phyloP scores from a whole-genome alignment of 2,113 vertebrate species.

The Protobothrops flavoviridis region DNA sequence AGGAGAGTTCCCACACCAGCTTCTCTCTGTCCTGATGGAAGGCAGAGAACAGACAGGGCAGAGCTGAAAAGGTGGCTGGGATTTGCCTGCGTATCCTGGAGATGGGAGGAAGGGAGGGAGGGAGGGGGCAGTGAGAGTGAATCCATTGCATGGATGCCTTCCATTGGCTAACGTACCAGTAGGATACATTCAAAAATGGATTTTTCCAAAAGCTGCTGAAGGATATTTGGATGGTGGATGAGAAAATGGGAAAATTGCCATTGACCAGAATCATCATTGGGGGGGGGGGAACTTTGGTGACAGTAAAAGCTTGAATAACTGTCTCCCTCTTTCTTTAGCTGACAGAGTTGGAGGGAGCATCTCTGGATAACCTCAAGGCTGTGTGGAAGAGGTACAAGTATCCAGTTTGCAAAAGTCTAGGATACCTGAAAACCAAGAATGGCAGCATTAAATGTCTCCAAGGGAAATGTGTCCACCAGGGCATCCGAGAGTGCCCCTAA shows the following conservation, averaged over 20 bases:
- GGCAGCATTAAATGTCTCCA: background rate
- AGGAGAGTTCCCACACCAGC: background rate
- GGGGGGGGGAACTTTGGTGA: background rate
- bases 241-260: background rate
- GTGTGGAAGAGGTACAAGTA: slow-evolving; percentile 45
- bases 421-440: slow-evolving; percentile 56
- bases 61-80: background rate
- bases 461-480: background rate
- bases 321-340: background rate
- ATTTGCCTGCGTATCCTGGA: background rate
- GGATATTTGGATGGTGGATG: background rate
- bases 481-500: background rate
- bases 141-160: background rate
- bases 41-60: background rate
- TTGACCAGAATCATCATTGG: background rate
- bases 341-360: background rate
- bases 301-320: background rate
- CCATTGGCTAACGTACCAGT: background rate
- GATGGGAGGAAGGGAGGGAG: background rate
- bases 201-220: background rate
- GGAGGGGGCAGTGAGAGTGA: background rate
- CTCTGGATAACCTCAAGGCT: slow-evolving; percentile 17
- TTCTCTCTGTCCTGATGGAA: background rate
- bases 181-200: background rate
- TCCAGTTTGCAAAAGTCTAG: slow-evolving; percentile 67